Conservation (phyloP, 2,113 vertebrate species). For the Leptosomus discolor region DNA sequence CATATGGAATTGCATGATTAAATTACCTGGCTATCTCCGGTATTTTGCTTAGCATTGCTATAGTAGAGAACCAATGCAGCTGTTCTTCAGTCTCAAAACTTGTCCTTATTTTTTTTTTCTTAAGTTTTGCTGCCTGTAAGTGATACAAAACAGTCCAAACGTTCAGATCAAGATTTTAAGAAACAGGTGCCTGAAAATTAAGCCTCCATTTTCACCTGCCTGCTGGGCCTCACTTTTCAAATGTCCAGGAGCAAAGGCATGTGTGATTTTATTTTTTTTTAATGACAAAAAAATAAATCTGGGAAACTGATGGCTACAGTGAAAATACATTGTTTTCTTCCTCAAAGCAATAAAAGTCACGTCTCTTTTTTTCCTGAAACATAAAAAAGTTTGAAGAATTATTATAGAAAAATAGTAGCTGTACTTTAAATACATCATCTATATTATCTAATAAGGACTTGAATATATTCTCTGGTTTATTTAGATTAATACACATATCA, state of each 20-base stretch:
- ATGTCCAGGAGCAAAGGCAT: background rate
- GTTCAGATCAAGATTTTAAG: background rate
- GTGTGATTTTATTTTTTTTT: background rate
- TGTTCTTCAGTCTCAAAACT: constrained; percentile 7
- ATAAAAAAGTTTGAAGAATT: background rate
- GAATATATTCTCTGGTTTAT: background rate
- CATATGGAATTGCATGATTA: constrained; percentile 9
- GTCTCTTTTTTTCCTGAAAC: background rate
- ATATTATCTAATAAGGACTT: background rate
- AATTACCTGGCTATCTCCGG: constrained; percentile 38
- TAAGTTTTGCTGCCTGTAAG: background rate
- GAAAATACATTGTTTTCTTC: background rate
- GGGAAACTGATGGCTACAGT: background rate
- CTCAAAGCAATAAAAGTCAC: background rate
- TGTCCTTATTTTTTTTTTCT: background rate
- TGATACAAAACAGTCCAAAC: background rate
- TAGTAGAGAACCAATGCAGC: constrained; percentile 13
- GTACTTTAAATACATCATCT: background rate
- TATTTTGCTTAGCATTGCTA: constrained; percentile 32
- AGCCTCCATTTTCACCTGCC: background rate
- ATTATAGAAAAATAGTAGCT: background rate
- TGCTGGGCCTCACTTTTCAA: background rate
- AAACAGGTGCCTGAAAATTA: background rate
- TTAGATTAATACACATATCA: background rate
- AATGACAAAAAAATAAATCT: background rate